Base-by-base conservation (phyloP, 2,797 vertebrate species). In the Bradypus variegatus region DNA sequence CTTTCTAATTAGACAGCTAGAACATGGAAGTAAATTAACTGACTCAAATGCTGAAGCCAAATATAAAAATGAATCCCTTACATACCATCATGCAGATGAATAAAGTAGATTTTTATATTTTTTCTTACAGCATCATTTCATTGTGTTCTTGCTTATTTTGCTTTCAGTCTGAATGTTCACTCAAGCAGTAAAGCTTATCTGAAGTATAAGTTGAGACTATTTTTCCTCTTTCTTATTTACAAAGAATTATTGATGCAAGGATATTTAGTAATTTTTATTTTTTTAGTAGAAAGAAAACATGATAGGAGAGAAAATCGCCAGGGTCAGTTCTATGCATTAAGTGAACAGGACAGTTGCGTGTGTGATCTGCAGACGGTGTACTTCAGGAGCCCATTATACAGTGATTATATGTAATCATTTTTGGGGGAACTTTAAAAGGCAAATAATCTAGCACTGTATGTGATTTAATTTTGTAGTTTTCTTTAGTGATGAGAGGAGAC, bases 11-110 rank as follows among this genome's bases (percentile, higher is more conserved):
- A 58, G 85, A 41, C 14, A 82, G 19, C 1, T 45, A 87, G 79
- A 0, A 0, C 33, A 50, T 31, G 9, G 77, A 55, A 67, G 91
- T 15, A 14, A 70, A 82, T 41, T 11, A 50, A 36, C 4, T 81
- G 36, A 78, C 0, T 0, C 58, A 55, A 81, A 80, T 93, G 15
- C 9, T 55, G 12, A 58, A 84, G 64, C 18, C 45, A 67, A 91
- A 78, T 16, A 69, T 31, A 50, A 89, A 45, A 14, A 67, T 85
- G 18, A 85, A 53, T 85, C 65, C 31, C 18, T 79, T 77, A 67
- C 19, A 78, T 33, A 18, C 15, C 16, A 79, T 25, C 33, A 48
- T 33, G 45, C 55, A 53, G 15, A 45, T 78, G 13, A 87, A 60
- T 27, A 79, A 76, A 88, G 23, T 14, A 76, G 19, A 73, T n/a